These are phyloP conservation scores for Prenolepis imparis DNA, from an alignment of 2,888 invertebrate species.

Conservation along the genomic window DNA sequence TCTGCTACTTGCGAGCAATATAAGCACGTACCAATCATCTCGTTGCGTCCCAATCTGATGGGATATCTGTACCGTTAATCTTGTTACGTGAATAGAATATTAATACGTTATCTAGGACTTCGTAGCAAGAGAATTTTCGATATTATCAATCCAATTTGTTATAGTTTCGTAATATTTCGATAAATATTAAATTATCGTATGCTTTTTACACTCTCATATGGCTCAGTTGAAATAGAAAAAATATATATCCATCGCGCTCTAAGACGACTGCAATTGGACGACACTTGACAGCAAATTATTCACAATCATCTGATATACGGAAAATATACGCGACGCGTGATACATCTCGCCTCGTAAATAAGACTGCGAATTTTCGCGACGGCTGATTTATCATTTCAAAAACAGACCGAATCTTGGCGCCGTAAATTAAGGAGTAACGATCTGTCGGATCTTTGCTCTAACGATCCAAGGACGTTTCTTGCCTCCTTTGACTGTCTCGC, in stretches of 20 bases:
- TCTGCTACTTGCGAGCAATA: not conserved
- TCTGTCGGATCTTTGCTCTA: not conserved
- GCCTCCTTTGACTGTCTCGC: conserved; percentile 11
- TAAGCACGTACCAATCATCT: conserved; percentile 30
- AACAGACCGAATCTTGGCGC: conserved; percentile 35
- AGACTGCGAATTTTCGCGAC: conserved; percentile 25
- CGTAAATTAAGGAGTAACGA: conserved; percentile 39
- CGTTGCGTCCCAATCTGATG: conserved; percentile 1
- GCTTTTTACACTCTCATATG: not conserved
- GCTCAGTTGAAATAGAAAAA: not conserved
- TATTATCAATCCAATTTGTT: conserved; percentile 15
- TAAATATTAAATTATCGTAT: conserved; percentile 31
- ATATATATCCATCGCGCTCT: not conserved
- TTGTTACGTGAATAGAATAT: conserved; percentile 24
- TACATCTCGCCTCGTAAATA: conserved; percentile 29
- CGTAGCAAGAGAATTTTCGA: not conserved
- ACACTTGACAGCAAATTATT: conserved; percentile 11
- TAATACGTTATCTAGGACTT: conserved; percentile 28
- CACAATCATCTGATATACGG: conserved; percentile 1
- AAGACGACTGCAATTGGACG: not conserved
- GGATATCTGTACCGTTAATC: conserved; percentile 13
- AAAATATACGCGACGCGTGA: not conserved
- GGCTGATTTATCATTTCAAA: conserved; percentile 43
- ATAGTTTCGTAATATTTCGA: not conserved
- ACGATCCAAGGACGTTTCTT: conserved; percentile 23